phyloP scores from a whole-genome alignment of 2,113 vertebrate species.

The Lanius ludovicianus region DNA sequence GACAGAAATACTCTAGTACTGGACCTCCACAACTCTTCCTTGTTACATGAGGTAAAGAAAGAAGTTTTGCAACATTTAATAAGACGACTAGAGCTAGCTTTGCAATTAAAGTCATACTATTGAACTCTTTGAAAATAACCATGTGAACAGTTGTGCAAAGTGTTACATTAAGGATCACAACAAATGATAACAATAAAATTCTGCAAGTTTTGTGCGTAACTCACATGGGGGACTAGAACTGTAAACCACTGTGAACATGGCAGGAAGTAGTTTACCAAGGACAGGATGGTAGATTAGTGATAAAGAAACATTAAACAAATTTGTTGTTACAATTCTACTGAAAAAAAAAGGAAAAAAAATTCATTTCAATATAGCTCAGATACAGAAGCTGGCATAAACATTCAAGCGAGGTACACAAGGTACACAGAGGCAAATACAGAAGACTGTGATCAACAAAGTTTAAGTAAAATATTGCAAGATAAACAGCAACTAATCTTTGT shows the following conservation, averaged over 20 bases:
- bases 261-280: not conserved
- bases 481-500: not conserved
- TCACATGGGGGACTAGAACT: not conserved
- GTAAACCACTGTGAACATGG: not conserved
- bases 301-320: not conserved
- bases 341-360: accelerated
- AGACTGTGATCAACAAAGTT: not conserved
- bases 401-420: not conserved
- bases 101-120: not conserved
- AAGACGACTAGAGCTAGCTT: not conserved
- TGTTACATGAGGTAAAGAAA: not conserved
- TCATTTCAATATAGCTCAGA: not conserved
- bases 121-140: not conserved
- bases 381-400: not conserved
- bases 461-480: not conserved
- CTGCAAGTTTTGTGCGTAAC: not conserved
- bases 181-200: not conserved
- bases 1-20: not conserved
- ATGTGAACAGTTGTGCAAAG: not conserved
- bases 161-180: accelerated
- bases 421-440: accelerated
- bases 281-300: not conserved
- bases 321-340: not conserved
- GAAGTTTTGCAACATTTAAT: not conserved
- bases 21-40: not conserved